Conservation (phyloP, 1,140 invertebrate genomes). For the Cherax destructor region DNA sequence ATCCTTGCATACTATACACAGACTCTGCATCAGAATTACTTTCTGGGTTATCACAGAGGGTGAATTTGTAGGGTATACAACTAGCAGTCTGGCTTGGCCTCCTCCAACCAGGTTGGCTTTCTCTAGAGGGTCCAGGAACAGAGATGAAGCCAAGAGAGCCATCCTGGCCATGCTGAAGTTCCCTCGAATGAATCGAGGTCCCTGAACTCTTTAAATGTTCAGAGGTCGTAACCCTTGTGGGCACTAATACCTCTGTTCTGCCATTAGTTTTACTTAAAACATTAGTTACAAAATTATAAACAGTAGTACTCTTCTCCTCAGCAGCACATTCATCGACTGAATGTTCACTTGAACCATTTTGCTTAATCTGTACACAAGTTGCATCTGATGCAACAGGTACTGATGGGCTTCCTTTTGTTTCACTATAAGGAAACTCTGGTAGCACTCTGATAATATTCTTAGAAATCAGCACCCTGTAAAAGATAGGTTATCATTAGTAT, state of each 20-base stretch:
- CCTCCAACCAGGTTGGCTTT: background rate
- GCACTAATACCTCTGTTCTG: slow-evolving; percentile 18
- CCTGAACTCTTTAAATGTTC: background rate
- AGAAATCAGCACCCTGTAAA: slow-evolving; percentile 1
- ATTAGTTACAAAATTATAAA: background rate
- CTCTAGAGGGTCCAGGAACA: slow-evolving; percentile 13
- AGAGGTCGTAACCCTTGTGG: background rate
- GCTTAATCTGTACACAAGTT: background rate
- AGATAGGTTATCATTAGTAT: background rate
- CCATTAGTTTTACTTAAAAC: slow-evolving; percentile 7
- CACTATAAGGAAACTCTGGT: background rate
- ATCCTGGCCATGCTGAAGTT: background rate
- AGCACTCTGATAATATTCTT: slow-evolving; percentile 11
- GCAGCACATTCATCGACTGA: background rate
- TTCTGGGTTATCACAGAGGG: slow-evolving; percentile 35
- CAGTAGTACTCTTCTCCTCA: background rate
- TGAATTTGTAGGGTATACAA: background rate
- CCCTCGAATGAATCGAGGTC: background rate
- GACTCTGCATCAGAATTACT: slow-evolving; percentile 47
- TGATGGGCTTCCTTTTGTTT: background rate
- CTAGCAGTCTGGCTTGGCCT: background rate
- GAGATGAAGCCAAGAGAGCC: background rate
- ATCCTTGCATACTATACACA: slow-evolving; percentile 46
- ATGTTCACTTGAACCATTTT: background rate
- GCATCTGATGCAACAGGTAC: background rate